Evolutionary conservation across 30 jellyfish, hydroid and myxozoan genomes (phyloP), one percentile per base, ranked within the genome.

Genomic region (Rhopilema esculentum): DNA sequence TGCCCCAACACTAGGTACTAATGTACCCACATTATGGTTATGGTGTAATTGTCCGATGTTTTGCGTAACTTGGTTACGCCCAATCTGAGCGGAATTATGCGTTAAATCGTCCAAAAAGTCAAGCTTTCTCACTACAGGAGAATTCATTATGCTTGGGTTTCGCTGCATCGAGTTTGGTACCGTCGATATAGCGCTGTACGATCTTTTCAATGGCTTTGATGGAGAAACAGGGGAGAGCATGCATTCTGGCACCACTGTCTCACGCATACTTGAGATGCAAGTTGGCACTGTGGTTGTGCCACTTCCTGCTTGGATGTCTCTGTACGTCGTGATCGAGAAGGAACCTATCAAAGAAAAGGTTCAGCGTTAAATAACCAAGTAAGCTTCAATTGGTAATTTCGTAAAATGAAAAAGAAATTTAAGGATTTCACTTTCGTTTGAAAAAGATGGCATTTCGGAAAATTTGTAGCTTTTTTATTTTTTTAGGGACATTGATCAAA

Each of bases 181-280:
- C 27, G 88, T 52, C 28, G 90, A 72, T 26, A 86, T 86, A 33
- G 87, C 83, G 52, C 78, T 62, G 91, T 88, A 80, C 27, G 96
- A 80, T 51, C 96, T 62, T 63, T 88, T 88, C 68, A 88, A 72
- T 0, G 96, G 82, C 83, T 88, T 88, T 25, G 96, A 62, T 25
- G 96, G 96, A 1, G 96, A 88, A 4, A 88, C 75, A 7, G 96
- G 96, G 66, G 91, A 78, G 8, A 88, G 87, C 88, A 88, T 88
- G 83, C 96, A 88, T 21, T 88, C 96, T 69, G 96, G 96, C 17
- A 80, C 89, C 26, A 40, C 86, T 27, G 91, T 71, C 74, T 68
- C 85, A 21, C 85, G 80, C 85, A 83, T 70, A 68, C 64, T 83
- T 49, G 91, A 50, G 63, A 83, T 21, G 30, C 84, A 71, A 20